A percentile compares a stretch with the other conserved stretches of the same genome.
These are phyloP conservation scores for Enteromius fasciolatus DNA, from an alignment of 2,797 vertebrate species.

Conservation along the genomic window DNA sequence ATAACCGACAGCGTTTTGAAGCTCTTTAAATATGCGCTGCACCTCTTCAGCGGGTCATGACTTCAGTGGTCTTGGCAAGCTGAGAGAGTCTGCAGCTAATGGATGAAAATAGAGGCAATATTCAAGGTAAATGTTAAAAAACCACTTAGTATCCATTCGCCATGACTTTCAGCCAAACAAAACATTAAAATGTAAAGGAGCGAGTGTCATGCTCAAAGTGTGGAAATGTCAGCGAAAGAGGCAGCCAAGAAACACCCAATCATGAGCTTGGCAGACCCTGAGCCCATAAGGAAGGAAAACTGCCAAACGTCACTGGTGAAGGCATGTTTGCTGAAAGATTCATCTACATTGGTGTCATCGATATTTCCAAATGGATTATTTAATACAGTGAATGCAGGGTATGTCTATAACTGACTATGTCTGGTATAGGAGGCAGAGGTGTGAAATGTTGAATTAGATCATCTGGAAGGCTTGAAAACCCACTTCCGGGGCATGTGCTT, in stretches of 20 bases:
- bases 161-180: slow-evolving; percentile 5
- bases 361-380: slow-evolving; percentile 9
- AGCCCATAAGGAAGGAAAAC: neutral
- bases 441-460: slow-evolving; percentile 50
- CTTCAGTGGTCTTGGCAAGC: slow-evolving; percentile 12
- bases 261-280: neutral
- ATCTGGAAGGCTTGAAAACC: slow-evolving; percentile 41
- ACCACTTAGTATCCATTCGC: slow-evolving; percentile 22
- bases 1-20: slow-evolving; percentile 23
- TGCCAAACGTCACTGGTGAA: neutral
- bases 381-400: slow-evolving; percentile 37
- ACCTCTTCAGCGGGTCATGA: slow-evolving; percentile 5
- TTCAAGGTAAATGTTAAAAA: slow-evolving; percentile 58
- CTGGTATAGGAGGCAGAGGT: slow-evolving; percentile 37
- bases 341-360: neutral
- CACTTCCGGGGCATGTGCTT: slow-evolving; percentile 31
- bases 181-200: slow-evolving; percentile 44
- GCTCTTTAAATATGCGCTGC: slow-evolving; percentile 44
- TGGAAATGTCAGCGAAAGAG: slow-evolving; percentile 52
- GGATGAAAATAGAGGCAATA: slow-evolving; percentile 54
- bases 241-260: slow-evolving; percentile 6
- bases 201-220: slow-evolving; percentile 47
- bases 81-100: slow-evolving; percentile 42
- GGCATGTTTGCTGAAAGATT: neutral
- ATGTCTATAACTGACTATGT: slow-evolving; percentile 42